Evolutionary conservation across 2,888 invertebrate genomes (phyloP).

Genomic region (Brassicogethes aeneus): DNA sequence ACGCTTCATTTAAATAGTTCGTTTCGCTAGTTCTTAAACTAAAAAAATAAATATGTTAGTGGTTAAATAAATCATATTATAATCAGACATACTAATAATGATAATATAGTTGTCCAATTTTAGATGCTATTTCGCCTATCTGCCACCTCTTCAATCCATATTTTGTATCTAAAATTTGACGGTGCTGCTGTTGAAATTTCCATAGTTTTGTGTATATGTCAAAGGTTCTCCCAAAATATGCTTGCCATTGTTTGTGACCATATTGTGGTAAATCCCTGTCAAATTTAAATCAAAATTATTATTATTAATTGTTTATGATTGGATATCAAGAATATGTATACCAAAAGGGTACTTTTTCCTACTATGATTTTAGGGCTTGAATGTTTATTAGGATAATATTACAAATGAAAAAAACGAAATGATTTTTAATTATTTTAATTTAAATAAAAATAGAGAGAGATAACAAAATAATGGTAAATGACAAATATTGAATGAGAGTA

Average conservation of each 20-base stretch:
- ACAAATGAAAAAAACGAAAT: no score
- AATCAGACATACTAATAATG: conserved; percentile 83
- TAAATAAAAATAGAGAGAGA: no score
- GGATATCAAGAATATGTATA: no score
- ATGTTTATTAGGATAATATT: no score
- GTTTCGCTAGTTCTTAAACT: conserved; percentile 94
- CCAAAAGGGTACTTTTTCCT: no score
- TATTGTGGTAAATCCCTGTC: conserved; percentile 94
- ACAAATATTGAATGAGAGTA: no score
- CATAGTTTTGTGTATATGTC: conserved; percentile 96
- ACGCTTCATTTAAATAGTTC: conserved; percentile 91
- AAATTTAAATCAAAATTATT: conserved; percentile 2
- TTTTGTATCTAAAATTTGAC: conserved; percentile 81
- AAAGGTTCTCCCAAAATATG: conserved; percentile 93
- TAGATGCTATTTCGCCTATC: conserved; percentile 96
- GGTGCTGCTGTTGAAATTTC: conserved; percentile 97
- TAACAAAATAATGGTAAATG: no score
- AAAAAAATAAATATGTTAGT: conserved; percentile 27
- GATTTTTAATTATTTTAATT: no score
- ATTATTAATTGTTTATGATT: no score
- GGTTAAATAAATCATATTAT: conserved; percentile 2
- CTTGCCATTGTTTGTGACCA: conserved; percentile 96
- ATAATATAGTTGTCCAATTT: conserved; percentile 97
- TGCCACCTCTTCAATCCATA: conserved; percentile 97
- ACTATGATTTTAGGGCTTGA: no score